Evolutionary conservation across 2,797 vertebrate genomes (phyloP), one percentile per base, ranked within the genome.

Genomic region (Ciconia nigra): DNA sequence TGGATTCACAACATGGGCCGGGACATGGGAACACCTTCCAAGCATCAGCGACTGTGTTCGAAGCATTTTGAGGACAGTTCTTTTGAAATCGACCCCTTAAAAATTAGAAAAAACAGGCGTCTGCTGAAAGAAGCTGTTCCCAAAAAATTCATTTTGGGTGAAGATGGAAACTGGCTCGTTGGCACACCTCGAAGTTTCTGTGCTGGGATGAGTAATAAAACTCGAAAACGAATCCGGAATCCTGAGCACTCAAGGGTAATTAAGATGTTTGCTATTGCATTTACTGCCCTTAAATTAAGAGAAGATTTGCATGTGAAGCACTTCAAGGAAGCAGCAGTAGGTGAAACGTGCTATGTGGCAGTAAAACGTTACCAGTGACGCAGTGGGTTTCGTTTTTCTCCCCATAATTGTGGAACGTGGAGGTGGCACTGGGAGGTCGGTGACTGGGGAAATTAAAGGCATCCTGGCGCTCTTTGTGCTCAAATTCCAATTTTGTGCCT

Each of bases 141-240:
- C 46, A 65, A 5, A 55, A 86, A 77, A 3, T 80, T 94, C 51
- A 7, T 90, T 8, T 44, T 62, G 89, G 76, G 67, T 1, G 2
- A 37, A 1, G 89, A 73, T 0, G 86, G 94, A 0, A 83, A 4
- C 31, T 77, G 93, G 80, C 80, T 77, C 0, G 17, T 83, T 35
- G 77, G 92, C 6, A 67, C 66, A 0, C 90, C 86, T 1, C 20
- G 0, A 5, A 15, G 5, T 0, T 5, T 4, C 8, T 21, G 41
- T 0, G 10, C 7, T 1, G 2, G 2, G 5, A 13, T 2, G 2
- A 25, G 39, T 25, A 44, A 3, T 4, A 88, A 24, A 52, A 29
- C 10, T 29, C 13, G 7, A 25, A 91, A 92, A 7, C 8, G 11
- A 28, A 9, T 59, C 47, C 2, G 9, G 33, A 52, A 7, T 31